Percentiles rank a stretch among this genome's conserved stretches.
phyloP scores from a whole-genome alignment of 2,888 invertebrate genomes.

The Lasioglossum pauxillum region DNA sequence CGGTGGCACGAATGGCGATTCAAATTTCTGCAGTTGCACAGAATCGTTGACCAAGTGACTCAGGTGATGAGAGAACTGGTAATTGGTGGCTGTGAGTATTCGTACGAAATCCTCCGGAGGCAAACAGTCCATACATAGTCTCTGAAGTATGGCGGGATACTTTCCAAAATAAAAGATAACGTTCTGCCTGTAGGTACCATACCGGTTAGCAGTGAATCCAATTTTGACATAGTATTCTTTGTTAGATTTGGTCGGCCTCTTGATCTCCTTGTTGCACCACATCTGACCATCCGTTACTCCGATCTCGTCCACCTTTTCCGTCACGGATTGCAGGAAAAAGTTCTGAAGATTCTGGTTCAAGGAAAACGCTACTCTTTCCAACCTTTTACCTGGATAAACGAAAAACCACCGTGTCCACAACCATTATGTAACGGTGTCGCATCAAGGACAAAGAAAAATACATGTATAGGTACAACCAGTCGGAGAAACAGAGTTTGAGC shows the following conservation, averaged over 20 bases:
- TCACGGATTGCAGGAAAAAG: conserved; percentile 73
- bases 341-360: conserved; percentile 73
- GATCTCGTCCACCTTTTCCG: conserved; percentile 39
- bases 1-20: conserved; percentile 86
- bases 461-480: background rate
- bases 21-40: conserved; percentile 82
- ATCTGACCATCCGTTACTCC: conserved; percentile 71
- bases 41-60: conserved; percentile 83
- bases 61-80: conserved; percentile 87
- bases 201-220: conserved; percentile 77
- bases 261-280: conserved; percentile 60
- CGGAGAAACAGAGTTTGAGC: background rate
- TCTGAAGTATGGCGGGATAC: conserved; percentile 88
- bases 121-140: conserved; percentile 91
- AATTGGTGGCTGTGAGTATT: conserved; percentile 88
- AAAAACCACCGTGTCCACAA: conserved; percentile 15
- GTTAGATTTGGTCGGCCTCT: background rate
- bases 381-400: conserved; percentile 64
- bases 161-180: conserved; percentile 91
- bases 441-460: background rate
- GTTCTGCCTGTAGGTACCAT: conserved; percentile 92
- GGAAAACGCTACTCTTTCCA: conserved; percentile 74
- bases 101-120: conserved; percentile 88
- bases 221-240: conserved; percentile 47
- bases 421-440: background rate